Evolutionary conservation across 1,140 invertebrate species (phyloP).

Genomic region (Calliopsis andreniformis): DNA sequence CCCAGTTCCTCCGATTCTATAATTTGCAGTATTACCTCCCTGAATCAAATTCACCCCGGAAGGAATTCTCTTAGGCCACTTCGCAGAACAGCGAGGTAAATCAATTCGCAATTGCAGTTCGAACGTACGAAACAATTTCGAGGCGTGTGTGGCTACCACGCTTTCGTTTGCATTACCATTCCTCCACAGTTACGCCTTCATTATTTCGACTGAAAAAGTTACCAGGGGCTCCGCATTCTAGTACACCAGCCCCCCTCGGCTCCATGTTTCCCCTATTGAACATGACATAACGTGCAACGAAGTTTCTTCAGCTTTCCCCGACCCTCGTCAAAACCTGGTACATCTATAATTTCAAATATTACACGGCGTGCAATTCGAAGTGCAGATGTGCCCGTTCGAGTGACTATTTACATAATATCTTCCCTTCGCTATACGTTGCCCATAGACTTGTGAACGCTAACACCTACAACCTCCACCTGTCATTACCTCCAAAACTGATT

Average conservation of each 20-base stretch:
- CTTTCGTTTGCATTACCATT: constrained; percentile 27
- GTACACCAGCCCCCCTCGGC: neutral
- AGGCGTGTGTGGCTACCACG: neutral
- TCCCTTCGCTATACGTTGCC: neutral
- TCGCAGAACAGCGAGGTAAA: neutral
- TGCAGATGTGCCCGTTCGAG: constrained; percentile 11
- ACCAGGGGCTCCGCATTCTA: constrained; percentile 15
- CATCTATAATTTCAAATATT: constrained; percentile 39
- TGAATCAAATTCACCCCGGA: neutral
- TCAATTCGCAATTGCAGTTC: neutral
- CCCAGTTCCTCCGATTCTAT: too few species aligned
- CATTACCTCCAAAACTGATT: neutral
- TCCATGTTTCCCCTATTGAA: constrained; percentile 21
- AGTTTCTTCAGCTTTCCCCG: constrained; percentile 40
- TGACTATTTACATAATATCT: constrained; percentile 32
- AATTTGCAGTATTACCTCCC: too few species aligned
- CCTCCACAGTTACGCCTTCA: constrained; percentile 35
- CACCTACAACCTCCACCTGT: neutral
- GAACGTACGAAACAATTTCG: neutral
- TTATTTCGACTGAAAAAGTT: constrained; percentile 29
- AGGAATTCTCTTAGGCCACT: neutral
- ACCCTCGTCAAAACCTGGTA: constrained; percentile 36
- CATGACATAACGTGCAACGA: constrained; percentile 35
- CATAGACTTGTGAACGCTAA: neutral
- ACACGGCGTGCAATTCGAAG: neutral